Percentiles rank a stretch among this genome's conserved stretches.
phyloP scores from a whole-genome alignment of 2,113 vertebrate genomes.

The Henicopernis longicauda region DNA sequence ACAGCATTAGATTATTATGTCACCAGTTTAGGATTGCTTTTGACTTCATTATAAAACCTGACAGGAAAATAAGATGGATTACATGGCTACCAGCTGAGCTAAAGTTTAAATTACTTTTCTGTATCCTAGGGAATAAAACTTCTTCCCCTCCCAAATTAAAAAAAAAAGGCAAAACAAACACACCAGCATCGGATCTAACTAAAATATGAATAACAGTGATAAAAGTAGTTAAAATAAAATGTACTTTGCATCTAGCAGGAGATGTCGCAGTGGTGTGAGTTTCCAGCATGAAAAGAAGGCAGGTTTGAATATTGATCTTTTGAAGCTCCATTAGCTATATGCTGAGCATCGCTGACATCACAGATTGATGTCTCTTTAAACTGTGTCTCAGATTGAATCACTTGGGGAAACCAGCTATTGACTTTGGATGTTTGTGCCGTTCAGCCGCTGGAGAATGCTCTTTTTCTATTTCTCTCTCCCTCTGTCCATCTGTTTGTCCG shows the following conservation, averaged over 20 bases:
- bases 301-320: conserved; percentile 83
- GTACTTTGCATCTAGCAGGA: not conserved
- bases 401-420: conserved; percentile 80
- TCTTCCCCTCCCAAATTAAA: not conserved
- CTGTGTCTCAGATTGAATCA: conserved; percentile 73
- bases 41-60: conserved; percentile 27
- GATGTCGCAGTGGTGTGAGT: not conserved
- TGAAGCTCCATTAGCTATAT: conserved; percentile 85
- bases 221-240: not conserved
- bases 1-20: not conserved
- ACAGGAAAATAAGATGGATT: conserved; percentile 24
- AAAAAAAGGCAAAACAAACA: not conserved
- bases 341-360: conserved; percentile 74
- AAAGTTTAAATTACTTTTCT: not conserved
- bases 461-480: not conserved
- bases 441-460: conserved; percentile 68
- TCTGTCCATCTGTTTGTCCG: not conserved
- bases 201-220: not conserved
- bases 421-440: conserved; percentile 73
- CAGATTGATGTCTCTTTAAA: conserved; percentile 89
- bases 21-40: not conserved
- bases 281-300: conserved; percentile 48
- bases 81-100: not conserved
- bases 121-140: not conserved
- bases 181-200: not conserved